These are phyloP conservation scores for Lamprologus callipterus DNA, from an alignment of 2,113 vertebrate species.

Conservation along the genomic window DNA sequence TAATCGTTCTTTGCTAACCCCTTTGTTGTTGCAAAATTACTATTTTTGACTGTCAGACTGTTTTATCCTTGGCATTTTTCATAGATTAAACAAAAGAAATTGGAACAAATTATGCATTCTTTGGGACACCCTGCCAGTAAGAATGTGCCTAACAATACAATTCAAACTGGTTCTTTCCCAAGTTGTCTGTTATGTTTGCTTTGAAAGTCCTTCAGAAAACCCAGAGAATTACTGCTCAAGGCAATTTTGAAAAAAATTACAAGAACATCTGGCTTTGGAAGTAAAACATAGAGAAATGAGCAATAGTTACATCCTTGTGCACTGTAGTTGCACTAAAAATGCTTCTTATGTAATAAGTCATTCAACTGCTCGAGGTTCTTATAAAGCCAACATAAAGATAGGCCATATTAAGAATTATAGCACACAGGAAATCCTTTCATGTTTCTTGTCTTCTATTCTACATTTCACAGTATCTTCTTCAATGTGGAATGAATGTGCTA, in stretches of 20 bases:
- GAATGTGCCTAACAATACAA: neutral
- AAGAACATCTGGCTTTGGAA: neutral
- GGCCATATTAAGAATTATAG: neutral
- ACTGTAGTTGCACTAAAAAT: neutral
- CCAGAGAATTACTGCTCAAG: neutral
- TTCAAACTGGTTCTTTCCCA: neutral
- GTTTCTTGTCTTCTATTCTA: neutral
- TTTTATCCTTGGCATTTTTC: neutral
- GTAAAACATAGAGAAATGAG: neutral
- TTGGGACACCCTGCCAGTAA: neutral
- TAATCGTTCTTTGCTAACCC: neutral
- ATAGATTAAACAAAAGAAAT: neutral
- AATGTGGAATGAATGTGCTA: neutral
- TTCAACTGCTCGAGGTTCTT: neutral
- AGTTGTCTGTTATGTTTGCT: neutral
- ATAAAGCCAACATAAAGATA: neutral
- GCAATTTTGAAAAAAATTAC: neutral
- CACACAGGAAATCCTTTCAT: neutral
- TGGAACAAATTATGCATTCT: neutral
- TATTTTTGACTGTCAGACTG: neutral
- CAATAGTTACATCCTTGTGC: neutral
- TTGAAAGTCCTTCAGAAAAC: neutral
- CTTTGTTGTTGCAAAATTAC: neutral
- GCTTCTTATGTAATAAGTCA: neutral
- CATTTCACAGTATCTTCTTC: neutral